Percentiles rank a stretch among this genome's conserved stretches.
These are phyloP conservation scores for Lobophora halterata DNA, from an alignment of 2,888 invertebrate genomes.

Conservation along the genomic window DNA sequence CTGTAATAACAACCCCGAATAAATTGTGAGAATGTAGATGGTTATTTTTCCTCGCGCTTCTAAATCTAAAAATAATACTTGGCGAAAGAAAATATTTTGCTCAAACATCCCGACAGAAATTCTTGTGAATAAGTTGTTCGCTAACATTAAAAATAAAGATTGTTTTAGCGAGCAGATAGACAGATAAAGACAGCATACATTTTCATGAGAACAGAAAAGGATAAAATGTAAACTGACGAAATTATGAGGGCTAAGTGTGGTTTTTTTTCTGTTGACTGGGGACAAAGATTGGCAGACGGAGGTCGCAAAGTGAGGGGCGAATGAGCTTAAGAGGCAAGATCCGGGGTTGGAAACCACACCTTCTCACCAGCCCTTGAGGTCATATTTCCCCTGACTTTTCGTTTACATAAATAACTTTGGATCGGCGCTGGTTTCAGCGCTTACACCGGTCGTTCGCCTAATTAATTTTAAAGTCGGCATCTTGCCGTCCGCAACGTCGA, in stretches of 20 bases:
- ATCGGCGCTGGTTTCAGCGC: conserved; percentile 65
- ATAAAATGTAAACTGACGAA: conserved; percentile 57
- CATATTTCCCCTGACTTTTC: conserved; percentile 51
- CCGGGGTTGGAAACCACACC: conserved; percentile 47
- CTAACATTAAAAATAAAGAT: conserved; percentile 70
- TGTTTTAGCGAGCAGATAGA: conserved; percentile 66
- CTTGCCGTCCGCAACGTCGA: conserved; percentile 57
- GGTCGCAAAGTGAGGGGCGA: conserved; percentile 30
- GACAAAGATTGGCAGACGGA: conserved; percentile 55
- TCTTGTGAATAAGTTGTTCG: conserved; percentile 59
- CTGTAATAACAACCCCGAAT: conserved; percentile 26
- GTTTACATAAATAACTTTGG: conserved; percentile 54
- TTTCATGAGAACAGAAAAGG: conserved; percentile 65
- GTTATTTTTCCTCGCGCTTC: conserved; percentile 44
- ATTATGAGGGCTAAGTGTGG: conserved; percentile 58
- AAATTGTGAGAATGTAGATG: conserved; percentile 28
- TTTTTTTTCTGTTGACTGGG: conserved; percentile 56
- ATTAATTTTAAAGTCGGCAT: conserved; percentile 80
- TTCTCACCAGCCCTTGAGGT: conserved; percentile 45
- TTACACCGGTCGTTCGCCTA: conserved; percentile 79
- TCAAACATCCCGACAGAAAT: conserved; percentile 48
- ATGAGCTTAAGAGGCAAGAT: conserved; percentile 47
- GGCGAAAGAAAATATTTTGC: conserved; percentile 46
- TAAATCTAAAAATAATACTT: conserved; percentile 54
- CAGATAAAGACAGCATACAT: conserved; percentile 68